These are phyloP conservation scores for Hypsibius dujardini DNA, from an alignment of 1,140 invertebrate species.

Conservation along the genomic window DNA sequence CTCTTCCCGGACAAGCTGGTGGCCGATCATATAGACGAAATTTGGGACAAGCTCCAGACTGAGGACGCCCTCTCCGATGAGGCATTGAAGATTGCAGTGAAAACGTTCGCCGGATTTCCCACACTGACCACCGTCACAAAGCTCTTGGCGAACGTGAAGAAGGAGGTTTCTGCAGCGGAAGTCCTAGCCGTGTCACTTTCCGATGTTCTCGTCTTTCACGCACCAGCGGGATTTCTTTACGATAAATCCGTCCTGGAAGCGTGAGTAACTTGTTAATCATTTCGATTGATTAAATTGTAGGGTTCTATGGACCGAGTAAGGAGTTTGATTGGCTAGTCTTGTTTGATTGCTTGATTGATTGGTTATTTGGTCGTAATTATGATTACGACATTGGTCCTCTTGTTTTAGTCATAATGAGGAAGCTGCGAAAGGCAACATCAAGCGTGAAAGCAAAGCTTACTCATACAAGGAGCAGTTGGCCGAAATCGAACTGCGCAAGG, in stretches of 20 bases:
- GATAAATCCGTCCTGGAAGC: constrained; percentile 71
- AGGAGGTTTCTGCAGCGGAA: constrained; percentile 45
- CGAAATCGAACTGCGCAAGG: constrained; percentile 70
- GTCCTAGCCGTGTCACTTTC: constrained; percentile 57
- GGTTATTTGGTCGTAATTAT: constrained; percentile 10
- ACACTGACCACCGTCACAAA: constrained; percentile 45
- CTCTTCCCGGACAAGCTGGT: constrained; percentile 7
- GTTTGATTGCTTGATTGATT: constrained; percentile 17
- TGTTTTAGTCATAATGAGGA: constrained; percentile 34
- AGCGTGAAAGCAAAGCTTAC: constrained; percentile 87
- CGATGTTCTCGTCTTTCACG: constrained; percentile 72
- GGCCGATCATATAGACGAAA: background rate
- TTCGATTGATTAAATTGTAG: background rate
- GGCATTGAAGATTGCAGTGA: constrained; percentile 33
- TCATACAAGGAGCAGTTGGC: constrained; percentile 92
- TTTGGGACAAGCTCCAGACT: background rate
- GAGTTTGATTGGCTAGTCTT: constrained; percentile 16
- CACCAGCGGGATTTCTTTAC: constrained; percentile 70
- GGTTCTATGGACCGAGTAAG: constrained; percentile 18
- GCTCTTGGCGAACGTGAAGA: constrained; percentile 39
- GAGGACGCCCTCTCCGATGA: background rate
- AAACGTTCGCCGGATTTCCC: constrained; percentile 42
- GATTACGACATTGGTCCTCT: constrained; percentile 17
- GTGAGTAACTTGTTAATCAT: constrained; percentile 34
- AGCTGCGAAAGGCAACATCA: constrained; percentile 53